These are phyloP conservation scores for Drosophila algonquin DNA, from an alignment of 2,888 invertebrate species.

Conservation along the genomic window DNA sequence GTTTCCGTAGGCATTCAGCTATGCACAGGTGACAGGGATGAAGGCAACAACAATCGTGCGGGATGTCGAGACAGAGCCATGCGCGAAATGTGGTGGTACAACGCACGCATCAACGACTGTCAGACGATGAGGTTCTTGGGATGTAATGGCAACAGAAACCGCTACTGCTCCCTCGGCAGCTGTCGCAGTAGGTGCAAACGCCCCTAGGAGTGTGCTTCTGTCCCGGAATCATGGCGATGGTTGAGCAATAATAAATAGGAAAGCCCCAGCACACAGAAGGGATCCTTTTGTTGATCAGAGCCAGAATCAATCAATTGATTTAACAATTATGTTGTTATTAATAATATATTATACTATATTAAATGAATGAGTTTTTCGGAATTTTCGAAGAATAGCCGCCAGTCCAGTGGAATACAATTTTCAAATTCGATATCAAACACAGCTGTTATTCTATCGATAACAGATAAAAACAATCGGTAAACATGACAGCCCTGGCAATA, in stretches of 20 bases:
- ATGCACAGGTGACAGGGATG: conserved; percentile 6
- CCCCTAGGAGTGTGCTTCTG: background rate
- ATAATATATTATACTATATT: no score
- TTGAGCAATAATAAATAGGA: background rate
- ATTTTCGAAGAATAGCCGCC: no score
- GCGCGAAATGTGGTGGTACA: conserved; percentile 41
- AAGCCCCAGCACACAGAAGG: background rate
- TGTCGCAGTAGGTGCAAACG: conserved; percentile 12
- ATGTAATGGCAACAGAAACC: conserved; percentile 30
- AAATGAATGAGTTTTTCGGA: no score
- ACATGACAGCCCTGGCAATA: no score
- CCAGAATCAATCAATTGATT: no score
- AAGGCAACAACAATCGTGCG: background rate
- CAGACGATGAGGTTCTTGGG: conserved; percentile 6
- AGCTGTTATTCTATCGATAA: no score
- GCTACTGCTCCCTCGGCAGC: conserved; percentile 17
- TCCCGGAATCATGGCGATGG: no score
- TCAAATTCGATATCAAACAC: no score
- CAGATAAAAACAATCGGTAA: no score
- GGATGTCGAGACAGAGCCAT: background rate
- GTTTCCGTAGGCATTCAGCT: background rate
- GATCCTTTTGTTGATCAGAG: background rate
- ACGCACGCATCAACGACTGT: conserved; percentile 1
- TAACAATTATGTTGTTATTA: no score
- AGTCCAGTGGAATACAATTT: no score